Conservation (phyloP, 2,113 vertebrate genomes). For the Onychostoma macrolepis region DNA sequence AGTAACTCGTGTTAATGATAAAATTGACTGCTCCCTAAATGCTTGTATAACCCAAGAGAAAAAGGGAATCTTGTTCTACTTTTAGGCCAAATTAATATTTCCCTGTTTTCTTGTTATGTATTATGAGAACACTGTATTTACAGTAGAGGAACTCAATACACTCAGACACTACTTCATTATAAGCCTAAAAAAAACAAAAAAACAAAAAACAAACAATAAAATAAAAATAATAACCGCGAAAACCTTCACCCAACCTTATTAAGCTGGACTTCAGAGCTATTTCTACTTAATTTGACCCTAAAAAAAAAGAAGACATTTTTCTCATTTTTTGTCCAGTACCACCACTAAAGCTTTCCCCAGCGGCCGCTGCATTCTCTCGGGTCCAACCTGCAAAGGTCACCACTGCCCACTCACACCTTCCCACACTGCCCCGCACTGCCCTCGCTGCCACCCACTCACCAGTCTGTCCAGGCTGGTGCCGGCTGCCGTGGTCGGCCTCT, state of each 20-base stretch:
- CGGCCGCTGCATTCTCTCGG: neutral
- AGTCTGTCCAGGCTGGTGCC: conserved; percentile 92
- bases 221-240: neutral
- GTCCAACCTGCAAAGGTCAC: neutral
- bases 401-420: neutral
- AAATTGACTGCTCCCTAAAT: neutral
- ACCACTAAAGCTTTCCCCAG: neutral
- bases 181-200: neutral
- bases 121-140: neutral
- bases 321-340: neutral
- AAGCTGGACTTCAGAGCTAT: neutral
- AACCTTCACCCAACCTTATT: neutral
- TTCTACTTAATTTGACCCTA: neutral
- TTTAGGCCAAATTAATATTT: neutral
- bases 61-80: neutral
- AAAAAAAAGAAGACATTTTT: neutral
- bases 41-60: neutral
- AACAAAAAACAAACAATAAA: neutral
- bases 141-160: too few relatives aligned
- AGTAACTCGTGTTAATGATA: neutral
- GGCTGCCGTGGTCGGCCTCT: conserved; percentile 86
- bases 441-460: conserved; percentile 74
- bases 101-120: neutral
- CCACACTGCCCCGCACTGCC: neutral
- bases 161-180: neutral